Evolutionary conservation across 2,113 vertebrate genomes (phyloP).

Genomic region (Corydoras sp.): DNA sequence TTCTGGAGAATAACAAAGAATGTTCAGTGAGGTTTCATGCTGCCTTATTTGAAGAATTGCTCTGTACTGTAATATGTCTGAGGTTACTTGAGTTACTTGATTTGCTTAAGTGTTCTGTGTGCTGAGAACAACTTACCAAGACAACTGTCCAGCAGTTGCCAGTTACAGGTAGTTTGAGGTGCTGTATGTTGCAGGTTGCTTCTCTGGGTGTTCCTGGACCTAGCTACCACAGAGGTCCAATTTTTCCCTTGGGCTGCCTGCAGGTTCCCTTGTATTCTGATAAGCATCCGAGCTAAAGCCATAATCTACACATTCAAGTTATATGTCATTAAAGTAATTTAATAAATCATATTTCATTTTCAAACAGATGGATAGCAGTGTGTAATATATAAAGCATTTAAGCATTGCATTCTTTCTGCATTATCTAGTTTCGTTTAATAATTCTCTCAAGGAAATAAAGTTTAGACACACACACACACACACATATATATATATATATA

Average conservation of each 20-base stretch:
- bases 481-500: too few relatives aligned
- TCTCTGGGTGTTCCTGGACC: not conserved
- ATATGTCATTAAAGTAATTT: not conserved
- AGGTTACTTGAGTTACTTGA: too few relatives aligned
- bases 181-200: slow-evolving; percentile 37
- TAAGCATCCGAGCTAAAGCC: slow-evolving; percentile 35
- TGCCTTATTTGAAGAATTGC: too few relatives aligned
- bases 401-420: too few relatives aligned
- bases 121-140: slow-evolving; percentile 54
- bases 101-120: too few relatives aligned
- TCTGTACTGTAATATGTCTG: too few relatives aligned
- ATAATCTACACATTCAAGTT: slow-evolving; percentile 27
- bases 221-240: not conserved
- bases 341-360: not conserved
- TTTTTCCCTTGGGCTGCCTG: not conserved
- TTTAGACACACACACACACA: too few relatives aligned
- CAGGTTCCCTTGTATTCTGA: slow-evolving; percentile 4
- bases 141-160: slow-evolving; percentile 42
- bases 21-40: too few relatives aligned
- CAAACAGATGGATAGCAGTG: too few relatives aligned
- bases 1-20: slow-evolving; percentile 56
- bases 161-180: slow-evolving; percentile 21
- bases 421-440: too few relatives aligned
- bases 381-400: too few relatives aligned
- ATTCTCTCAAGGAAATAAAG: too few relatives aligned